Evolutionary conservation across 2,797 vertebrate species (phyloP).

Genomic region (Apogon talboti): DNA sequence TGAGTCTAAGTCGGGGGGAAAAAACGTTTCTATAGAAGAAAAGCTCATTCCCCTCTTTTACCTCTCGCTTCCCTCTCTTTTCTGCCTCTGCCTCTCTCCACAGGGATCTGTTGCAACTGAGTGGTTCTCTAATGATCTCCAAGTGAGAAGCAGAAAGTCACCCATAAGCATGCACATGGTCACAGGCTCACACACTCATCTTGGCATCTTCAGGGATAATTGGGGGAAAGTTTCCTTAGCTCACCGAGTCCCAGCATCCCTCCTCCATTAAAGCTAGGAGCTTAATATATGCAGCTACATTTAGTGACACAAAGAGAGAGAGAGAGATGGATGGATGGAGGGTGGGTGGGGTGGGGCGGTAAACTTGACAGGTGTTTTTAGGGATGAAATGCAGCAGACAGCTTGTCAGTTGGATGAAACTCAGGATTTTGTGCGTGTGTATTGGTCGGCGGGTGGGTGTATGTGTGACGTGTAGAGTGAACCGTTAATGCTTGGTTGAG

Average conservation of each 20-base stretch:
- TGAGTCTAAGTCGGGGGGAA: conserved; percentile 28
- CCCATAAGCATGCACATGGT: conserved; percentile 57
- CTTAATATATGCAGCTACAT: conserved; percentile 43
- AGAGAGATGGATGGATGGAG: conserved; percentile 8
- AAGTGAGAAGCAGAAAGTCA: conserved; percentile 70
- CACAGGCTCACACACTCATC: conserved; percentile 37
- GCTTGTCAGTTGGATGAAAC: conserved; percentile 66
- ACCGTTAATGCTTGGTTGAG: conserved; percentile 66
- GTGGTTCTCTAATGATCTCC: conserved; percentile 76
- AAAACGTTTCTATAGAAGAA: conserved; percentile 35
- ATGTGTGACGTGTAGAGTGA: conserved; percentile 56
- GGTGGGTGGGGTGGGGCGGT: neutral
- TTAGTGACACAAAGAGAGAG: conserved; percentile 19
- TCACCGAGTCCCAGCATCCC: conserved; percentile 56
- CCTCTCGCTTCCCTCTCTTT: conserved; percentile 27
- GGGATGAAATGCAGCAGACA: conserved; percentile 66
- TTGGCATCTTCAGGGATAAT: conserved; percentile 68
- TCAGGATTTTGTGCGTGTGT: conserved; percentile 31
- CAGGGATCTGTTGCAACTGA: conserved; percentile 64
- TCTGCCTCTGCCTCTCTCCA: conserved; percentile 42
- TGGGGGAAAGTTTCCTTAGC: conserved; percentile 60
- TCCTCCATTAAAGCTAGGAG: conserved; percentile 55
- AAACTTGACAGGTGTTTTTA: conserved; percentile 66
- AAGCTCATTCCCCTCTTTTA: conserved; percentile 37
- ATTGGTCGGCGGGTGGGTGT: conserved; percentile 3